Base-by-base conservation (phyloP, 1,140 invertebrate species). In the Leptopilina boulardi region DNA sequence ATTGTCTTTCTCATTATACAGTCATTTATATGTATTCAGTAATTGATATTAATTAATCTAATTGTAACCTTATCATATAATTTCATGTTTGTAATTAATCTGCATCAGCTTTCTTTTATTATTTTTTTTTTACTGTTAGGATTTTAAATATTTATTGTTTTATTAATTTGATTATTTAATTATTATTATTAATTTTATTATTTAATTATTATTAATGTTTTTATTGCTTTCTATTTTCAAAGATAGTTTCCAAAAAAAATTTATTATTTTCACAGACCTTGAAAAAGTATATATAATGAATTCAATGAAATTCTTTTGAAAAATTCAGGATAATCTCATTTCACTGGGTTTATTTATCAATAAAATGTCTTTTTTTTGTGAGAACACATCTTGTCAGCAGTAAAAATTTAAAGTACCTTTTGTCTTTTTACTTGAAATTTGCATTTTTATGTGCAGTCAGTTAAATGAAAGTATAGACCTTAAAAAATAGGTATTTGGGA, bases 401-500 rank as follows among this genome's bases (percentile, higher is more conserved):
- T 44, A 44, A 44, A 44, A 44, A 44, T 44, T 9, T 44, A 15
- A 44, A 44, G 42, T 44, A 44, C 15, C 42, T 44, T 44, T 44
- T 44, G 42, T 44, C 42, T 44, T 10, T n/a, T 44, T 44, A 44
- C 42, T 15, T 44, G 42, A 44, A 44, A 44, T 44, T 44, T 44
- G 15, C 42, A 44, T 44, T 44, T 44, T 44, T 44, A 44, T 44
- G 42, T 44, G 42, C 42, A 44, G 42, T 44, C 42, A 44, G 42
- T 44, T 44, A 44, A 44, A 44, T 44, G 42, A 44, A 44, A 44
- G 11, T 44, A n/a, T 44, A 44, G 42, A 44, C 15, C 42, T 44
- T 44, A 44, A 44, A 44, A 44, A 44, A 44, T n/a, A 44, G 42
- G 42, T 44, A 44, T 44, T 44, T 44, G 42, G 42, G 42, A 44